Conservation (phyloP, 1,140 invertebrate genomes). For the Oryzaephilus surinamensis region DNA sequence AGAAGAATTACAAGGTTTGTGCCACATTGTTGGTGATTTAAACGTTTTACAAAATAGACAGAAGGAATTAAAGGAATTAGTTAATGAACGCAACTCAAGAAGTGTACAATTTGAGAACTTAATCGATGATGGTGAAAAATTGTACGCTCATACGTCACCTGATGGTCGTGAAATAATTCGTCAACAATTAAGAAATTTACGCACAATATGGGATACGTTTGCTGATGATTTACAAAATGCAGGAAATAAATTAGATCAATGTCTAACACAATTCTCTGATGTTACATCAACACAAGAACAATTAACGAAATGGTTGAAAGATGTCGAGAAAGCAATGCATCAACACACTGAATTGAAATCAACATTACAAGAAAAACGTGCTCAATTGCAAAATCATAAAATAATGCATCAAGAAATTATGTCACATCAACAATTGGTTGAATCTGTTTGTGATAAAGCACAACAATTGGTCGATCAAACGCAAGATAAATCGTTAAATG, state of each 20-base stretch:
- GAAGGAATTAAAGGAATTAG: slow-evolving; percentile 69
- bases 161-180: slow-evolving; percentile 86
- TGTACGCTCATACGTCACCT: slow-evolving; percentile 86
- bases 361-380: slow-evolving; percentile 86
- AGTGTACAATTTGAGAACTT: slow-evolving; percentile 75
- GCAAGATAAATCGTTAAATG: slow-evolving; percentile 73
- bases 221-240: slow-evolving; percentile 70
- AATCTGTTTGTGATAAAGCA: slow-evolving; percentile 85
- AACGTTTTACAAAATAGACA: slow-evolving; percentile 74
- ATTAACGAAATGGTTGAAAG: slow-evolving; percentile 82
- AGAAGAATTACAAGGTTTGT: slow-evolving; percentile 62
- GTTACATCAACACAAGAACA: slow-evolving; percentile 82
- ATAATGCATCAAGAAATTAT: slow-evolving; percentile 93
- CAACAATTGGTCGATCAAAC: slow-evolving; percentile 82
- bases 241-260: slow-evolving; percentile 75
- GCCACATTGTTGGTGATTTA: slow-evolving; percentile 80
- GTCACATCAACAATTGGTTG: slow-evolving; percentile 80
- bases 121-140: slow-evolving; percentile 79
- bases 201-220: slow-evolving; percentile 78
- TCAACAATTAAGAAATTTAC: slow-evolving; percentile 73
- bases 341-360: slow-evolving; percentile 83
- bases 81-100: slow-evolving; percentile 69
- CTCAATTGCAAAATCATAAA: slow-evolving; percentile 88
- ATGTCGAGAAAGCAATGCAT: slow-evolving; percentile 84
- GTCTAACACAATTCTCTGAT: slow-evolving; percentile 79